Evolutionary conservation across 2,888 invertebrate species (phyloP).

Genomic region (Ichneumoninae sp.): DNA sequence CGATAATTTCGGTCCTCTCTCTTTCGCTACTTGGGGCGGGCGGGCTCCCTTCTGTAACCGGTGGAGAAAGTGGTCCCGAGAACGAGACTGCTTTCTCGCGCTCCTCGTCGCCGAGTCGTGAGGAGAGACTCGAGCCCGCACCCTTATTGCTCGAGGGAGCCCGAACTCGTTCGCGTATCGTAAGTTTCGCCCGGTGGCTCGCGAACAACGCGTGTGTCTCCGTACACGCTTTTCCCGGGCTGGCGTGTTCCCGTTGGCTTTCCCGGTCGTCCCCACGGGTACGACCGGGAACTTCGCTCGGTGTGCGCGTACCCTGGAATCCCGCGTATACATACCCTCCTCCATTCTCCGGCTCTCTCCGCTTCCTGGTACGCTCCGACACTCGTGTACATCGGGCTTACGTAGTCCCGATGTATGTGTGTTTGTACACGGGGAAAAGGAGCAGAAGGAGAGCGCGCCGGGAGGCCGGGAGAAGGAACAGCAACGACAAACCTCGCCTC

Average conservation of each 20-base stretch:
- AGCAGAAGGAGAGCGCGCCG: constrained; percentile 58
- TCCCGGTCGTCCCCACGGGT: constrained; percentile 30
- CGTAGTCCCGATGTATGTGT: constrained; percentile 18
- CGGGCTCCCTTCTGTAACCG: constrained; percentile 4
- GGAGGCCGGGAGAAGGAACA: constrained; percentile 66
- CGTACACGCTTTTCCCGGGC: constrained; percentile 44
- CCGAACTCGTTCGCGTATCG: constrained; percentile 77
- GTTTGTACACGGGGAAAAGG: constrained; percentile 53
- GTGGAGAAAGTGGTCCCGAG: constrained; percentile 21
- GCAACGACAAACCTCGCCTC: constrained; percentile 77
- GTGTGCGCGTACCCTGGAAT: constrained; percentile 54
- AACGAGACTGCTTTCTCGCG: constrained; percentile 3
- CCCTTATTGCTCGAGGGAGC: constrained; percentile 70
- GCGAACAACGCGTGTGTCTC: constrained; percentile 38
- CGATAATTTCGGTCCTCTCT: constrained; percentile 74
- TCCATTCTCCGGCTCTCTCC: constrained; percentile 46
- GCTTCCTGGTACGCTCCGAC: constrained; percentile 15
- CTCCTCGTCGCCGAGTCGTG: constrained; percentile 12
- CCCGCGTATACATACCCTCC: constrained; percentile 25
- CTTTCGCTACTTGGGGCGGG: constrained; percentile 50
- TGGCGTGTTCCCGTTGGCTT: constrained; percentile 57
- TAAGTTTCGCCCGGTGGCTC: constrained; percentile 72
- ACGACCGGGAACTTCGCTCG: constrained; percentile 33
- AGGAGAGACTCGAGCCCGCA: constrained; percentile 44
- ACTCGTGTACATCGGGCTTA: constrained; percentile 46